Evolutionary conservation across 2,797 vertebrate species (phyloP).

Genomic region (Malacoraja senta): DNA sequence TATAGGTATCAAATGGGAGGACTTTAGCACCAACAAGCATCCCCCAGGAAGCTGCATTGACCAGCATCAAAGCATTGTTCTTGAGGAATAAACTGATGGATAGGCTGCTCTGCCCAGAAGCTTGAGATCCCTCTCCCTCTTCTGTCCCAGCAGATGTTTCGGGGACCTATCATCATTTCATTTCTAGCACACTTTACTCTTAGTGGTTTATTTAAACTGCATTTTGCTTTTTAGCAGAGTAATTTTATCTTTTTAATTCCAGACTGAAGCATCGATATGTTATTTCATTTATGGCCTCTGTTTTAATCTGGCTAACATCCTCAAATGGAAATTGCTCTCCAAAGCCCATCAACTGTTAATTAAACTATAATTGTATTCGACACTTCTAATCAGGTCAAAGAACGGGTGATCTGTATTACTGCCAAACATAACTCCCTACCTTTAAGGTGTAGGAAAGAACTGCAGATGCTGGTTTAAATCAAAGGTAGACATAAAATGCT

Average conservation of each 20-base stretch:
- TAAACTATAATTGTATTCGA: constrained; percentile 7
- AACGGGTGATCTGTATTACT: neutral
- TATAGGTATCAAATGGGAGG: too few species aligned
- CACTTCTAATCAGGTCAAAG: constrained; percentile 13
- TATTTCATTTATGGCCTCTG: constrained; percentile 4
- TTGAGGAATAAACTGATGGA: too few species aligned
- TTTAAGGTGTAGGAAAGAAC: neutral
- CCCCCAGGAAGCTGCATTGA: too few species aligned
- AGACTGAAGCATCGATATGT: neutral
- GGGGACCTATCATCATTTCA: neutral
- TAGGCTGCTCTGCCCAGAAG: too few species aligned
- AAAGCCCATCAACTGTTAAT: constrained; percentile 23
- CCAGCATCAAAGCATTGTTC: too few species aligned
- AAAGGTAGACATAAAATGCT: too few species aligned
- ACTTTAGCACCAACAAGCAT: too few species aligned
- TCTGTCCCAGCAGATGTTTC: neutral
- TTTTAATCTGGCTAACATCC: neutral
- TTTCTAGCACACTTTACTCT: too few species aligned
- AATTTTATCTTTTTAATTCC: neutral
- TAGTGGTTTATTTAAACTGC: neutral
- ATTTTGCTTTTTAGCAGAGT: neutral
- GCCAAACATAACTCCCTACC: neutral
- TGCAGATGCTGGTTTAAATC: too few species aligned
- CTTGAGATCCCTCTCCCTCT: too few species aligned
- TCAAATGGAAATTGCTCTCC: neutral